Evolutionary conservation across 2,797 vertebrate genomes (phyloP), one percentile per base, ranked within the genome.

Genomic region (Serranus cabrilla): DNA sequence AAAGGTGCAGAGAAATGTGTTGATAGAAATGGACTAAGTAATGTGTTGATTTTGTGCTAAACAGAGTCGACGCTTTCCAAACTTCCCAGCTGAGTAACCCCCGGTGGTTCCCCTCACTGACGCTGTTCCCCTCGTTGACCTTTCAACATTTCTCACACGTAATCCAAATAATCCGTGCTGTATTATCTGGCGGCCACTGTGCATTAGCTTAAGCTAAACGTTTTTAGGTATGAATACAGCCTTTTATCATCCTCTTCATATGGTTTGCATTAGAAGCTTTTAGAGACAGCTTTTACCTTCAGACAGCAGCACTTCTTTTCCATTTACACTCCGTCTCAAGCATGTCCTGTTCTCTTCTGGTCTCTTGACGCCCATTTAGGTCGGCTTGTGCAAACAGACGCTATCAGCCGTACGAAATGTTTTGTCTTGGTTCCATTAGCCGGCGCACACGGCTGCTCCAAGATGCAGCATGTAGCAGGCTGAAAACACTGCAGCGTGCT

Each of bases 351-450:
- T 78, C 71, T 58, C 60, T 50, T 34, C 73, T 18, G 64, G 34
- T 62, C 78, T 85, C 87, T 82, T 47, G 74, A 82, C 2, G 4
- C 65, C 81, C 81, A 71, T 92, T 89, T 80, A 72, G 76, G 31
- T 58, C 39, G 27, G 47, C 83, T 75, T 86, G 64, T 87, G 78
- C 88, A 91, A 93, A 92, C 90, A 89, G 83, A 92, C 84, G 60
- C 86, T 73, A 81, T 89, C 89, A 72, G 72, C 66, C 76, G 9
- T 55, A 14, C 12, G 0, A 74, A 79, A 85, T 91, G 90, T 89
- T 93, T 90, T 89, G 88, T 86, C 89, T 87, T 57, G 71, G 43
- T 43, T 91, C 90, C 91, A 92, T 93, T 93, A 91, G 87, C 84
- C 10, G 50, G 1, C 7, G 66, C 76, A 63, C 70, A 54, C 2